Evolutionary conservation across 2,113 vertebrate genomes (phyloP), one percentile per base, ranked within the genome.

Genomic region (Suncus etruscus): DNA sequence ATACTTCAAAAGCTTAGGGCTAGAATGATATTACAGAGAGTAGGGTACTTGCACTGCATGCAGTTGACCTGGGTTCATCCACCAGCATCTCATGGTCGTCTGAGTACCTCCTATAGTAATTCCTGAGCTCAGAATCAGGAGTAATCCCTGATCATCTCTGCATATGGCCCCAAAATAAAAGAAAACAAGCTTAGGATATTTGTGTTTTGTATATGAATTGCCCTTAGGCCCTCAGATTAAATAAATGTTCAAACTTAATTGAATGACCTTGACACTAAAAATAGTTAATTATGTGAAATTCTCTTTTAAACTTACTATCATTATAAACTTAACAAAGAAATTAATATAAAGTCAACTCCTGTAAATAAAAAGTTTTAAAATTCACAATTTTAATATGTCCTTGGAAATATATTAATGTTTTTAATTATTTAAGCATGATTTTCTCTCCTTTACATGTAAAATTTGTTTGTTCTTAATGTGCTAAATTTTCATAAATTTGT

Each of bases 201-300:
- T 51, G 11, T 75, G 45, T 11, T 29, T 85, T 87, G 61, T 58
- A 32, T 20, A 20, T 73, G 31, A 87, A 48, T 87, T 51, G 48
- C 50, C 39, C 2, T 74, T 76, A 65, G 27, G 15, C 39, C 32
- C 47, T 25, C 31, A 73, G 47, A 5, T 39, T 72, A 74, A 90
- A 39, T 72, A 74, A 90, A 39, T 69, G 48, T 80, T 94, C 82
- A 61, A 48, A 75, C 58, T 69, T 81, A 81, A 50, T 48, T 87
- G n/a, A 91, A 50, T 50, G 31, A 74, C 78, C 10, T 29, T 9
- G 61, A 45, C 32, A 65, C 32, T 54, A n/a, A 7, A 93, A 81
- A 11, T 86, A 89, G 74, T 45, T 31, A 74, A 39, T 87, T 76
- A 73, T 81, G 65, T 82, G 75, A 83, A 70, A 24, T 24, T 93